A percentile compares a stretch with the other conserved stretches of the same genome.
These are phyloP conservation scores for Salticus scenicus DNA, from an alignment of 2,888 invertebrate genomes.

Conservation along the genomic window DNA sequence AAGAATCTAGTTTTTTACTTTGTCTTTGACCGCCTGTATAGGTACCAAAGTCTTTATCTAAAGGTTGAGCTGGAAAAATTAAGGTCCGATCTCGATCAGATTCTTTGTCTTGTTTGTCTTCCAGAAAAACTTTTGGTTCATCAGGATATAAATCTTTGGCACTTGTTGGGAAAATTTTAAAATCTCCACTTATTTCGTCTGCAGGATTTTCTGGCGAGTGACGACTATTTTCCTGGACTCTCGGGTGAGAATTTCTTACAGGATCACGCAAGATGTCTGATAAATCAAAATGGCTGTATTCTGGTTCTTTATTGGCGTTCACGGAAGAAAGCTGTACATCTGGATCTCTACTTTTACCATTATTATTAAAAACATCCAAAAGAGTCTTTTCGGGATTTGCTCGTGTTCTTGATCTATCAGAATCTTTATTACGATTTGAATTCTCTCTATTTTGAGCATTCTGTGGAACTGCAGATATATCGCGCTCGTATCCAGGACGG, in stretches of 20 bases:
- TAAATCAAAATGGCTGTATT: constrained; percentile 23
- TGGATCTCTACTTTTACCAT: constrained; percentile 36
- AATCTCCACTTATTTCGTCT: constrained; percentile 9
- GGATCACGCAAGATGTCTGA: constrained; percentile 17
- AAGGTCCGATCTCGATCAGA: constrained; percentile 23
- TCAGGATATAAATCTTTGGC: constrained; percentile 36
- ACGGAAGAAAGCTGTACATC: constrained; percentile 12
- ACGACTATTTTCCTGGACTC: constrained; percentile 23
- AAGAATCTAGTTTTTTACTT: constrained; percentile 46
- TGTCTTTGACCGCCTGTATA: constrained; percentile 52
- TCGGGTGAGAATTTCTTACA: not conserved
- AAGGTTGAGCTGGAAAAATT: constrained; percentile 51
- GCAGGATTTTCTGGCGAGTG: not conserved
- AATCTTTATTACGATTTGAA: not conserved
- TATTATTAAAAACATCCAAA: constrained; percentile 6
- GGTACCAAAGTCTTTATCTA: constrained; percentile 44
- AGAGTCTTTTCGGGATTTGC: not conserved
- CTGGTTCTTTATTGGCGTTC: constrained; percentile 4
- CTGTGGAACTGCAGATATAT: not conserved
- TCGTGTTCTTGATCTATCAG: not conserved
- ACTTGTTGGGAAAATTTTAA: constrained; percentile 12
- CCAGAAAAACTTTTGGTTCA: not conserved
- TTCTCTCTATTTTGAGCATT: constrained; percentile 1
- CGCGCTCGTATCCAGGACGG: constrained; percentile 28
- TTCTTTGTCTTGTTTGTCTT: not conserved